phyloP scores from a whole-genome alignment of 2,797 vertebrate genomes.

The Pristis pectinata region DNA sequence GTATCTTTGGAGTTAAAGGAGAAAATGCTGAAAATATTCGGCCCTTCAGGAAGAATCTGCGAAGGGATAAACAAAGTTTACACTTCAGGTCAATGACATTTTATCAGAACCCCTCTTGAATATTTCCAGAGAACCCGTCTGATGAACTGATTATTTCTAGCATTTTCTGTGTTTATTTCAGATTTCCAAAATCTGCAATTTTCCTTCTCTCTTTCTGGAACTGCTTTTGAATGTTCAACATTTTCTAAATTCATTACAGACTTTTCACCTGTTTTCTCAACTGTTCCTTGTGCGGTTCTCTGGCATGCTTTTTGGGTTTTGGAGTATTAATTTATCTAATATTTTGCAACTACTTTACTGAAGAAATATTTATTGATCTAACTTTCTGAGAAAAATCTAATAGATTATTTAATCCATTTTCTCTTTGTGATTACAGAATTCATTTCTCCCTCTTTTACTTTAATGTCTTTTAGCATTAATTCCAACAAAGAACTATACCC shows the following conservation, averaged over 20 bases:
- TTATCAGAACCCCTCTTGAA: too few species aligned
- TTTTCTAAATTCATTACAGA: background rate
- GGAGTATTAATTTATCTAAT: background rate
- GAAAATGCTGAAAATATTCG: too few species aligned
- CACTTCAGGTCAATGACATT: too few species aligned
- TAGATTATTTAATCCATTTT: background rate
- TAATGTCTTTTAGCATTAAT: background rate
- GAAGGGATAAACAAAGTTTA: too few species aligned
- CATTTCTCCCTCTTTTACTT: background rate
- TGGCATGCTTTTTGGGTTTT: background rate
- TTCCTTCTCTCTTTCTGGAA: background rate
- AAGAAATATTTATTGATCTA: background rate
- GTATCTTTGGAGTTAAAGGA: too few species aligned
- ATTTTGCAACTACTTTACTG: background rate
- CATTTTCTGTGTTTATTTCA: too few species aligned
- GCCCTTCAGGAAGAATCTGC: too few species aligned
- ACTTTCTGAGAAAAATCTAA: background rate
- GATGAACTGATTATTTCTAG: too few species aligned
- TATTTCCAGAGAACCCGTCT: too few species aligned
- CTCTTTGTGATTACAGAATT: background rate
- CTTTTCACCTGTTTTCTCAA: background rate
- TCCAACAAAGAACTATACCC: background rate
- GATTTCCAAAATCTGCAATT: too few species aligned
- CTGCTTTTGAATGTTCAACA: background rate
- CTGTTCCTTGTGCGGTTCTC: too few species aligned